Evolutionary conservation across 2,113 vertebrate genomes (phyloP), one percentile per base, ranked within the genome.

Genomic region (Oryzias celebensis): DNA sequence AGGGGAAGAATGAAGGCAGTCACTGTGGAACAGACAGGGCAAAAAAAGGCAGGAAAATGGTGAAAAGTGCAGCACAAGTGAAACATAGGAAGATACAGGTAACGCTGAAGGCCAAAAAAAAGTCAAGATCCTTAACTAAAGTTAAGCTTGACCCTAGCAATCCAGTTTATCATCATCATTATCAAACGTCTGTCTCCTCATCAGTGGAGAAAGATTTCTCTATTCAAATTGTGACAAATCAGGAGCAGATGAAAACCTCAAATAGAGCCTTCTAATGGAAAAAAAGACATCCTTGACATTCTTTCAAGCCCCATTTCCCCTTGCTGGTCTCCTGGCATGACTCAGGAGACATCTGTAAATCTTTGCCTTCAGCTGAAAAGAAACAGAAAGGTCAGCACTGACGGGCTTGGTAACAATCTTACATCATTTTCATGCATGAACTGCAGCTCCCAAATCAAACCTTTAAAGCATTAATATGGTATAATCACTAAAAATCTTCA

Each of bases 211-310:
- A 49, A 54, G 58, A 47, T 28, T 70, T 44, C 22, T 73, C 45
- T 20, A 20, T 20, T 20, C 20, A 20, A 20, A 20, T 20, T 20
- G 20, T 20, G 20, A 20, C 20, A 20, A 20, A 20, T 20, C 20
- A 20, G 20, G 20, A 20, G 1, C 20, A 20, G 20, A 20, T 20
- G 20, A 50, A 28, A 47, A 18, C 12, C 58, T 52, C 17, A 56
- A 50, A 23, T n/a, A 15, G 53, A 59, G 0, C 43, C 68, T 63
- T 57, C 43, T 23, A 48, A 54, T 71, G 62, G 62, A 63, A 51
- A 55, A 72, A 70, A 69, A 75, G 79, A 62, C 55, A 71, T 62
- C 65, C 68, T 49, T 61, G 68, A 78, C 64, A 76, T 83, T 73
- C 0, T 63, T 68, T 75, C 26, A 28, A 28, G 26, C 58, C 58